Evolutionary conservation across 2,797 vertebrate genomes (phyloP).

Genomic region (Natrix natrix): DNA sequence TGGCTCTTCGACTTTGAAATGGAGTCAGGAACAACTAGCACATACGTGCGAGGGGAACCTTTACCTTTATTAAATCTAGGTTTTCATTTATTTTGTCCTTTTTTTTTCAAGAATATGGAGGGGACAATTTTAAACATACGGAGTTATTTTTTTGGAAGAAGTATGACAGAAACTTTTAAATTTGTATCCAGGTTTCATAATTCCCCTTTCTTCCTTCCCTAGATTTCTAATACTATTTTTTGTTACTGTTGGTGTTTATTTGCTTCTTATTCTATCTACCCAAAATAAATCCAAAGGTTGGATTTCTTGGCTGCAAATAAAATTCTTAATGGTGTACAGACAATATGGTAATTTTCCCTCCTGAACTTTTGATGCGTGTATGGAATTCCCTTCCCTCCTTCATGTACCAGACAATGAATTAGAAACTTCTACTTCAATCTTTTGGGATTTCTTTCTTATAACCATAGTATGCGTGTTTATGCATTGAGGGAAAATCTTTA

Average conservation of each 20-base stretch:
- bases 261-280: neutral
- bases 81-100: neutral
- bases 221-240: neutral
- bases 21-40: no score
- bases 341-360: neutral
- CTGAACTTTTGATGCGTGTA: neutral
- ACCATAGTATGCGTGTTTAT: neutral
- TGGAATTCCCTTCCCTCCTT: neutral
- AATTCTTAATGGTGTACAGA: neutral
- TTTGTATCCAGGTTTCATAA: neutral
- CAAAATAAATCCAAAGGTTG: neutral
- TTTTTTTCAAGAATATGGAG: neutral
- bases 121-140: neutral
- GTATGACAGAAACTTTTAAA: neutral
- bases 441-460: neutral
- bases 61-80: neutral
- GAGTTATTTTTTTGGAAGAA: neutral
- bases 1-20: no score
- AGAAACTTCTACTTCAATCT: neutral
- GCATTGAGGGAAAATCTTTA: neutral
- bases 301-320: neutral
- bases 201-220: neutral
- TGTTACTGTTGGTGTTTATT: neutral
- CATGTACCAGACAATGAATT: neutral
- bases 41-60: no score